These are phyloP conservation scores for Eriosoma lanigerum DNA, from an alignment of 1,140 invertebrate genomes.

Conservation along the genomic window DNA sequence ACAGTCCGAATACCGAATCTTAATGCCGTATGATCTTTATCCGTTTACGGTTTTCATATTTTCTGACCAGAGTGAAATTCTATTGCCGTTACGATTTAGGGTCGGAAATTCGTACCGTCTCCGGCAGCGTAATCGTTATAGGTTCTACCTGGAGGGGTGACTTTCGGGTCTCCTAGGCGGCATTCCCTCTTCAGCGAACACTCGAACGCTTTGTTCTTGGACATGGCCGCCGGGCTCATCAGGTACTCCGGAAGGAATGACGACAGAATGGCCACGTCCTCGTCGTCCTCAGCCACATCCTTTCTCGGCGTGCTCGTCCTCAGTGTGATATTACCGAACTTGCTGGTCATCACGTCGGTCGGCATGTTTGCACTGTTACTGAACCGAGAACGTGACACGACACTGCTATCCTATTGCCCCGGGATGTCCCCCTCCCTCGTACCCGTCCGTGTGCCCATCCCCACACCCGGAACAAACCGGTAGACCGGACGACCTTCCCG, in stretches of 20 bases:
- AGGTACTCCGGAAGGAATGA: conserved; percentile 68
- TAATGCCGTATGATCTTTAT: no score
- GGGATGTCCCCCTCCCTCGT: neutral
- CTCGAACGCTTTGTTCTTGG: conserved; percentile 73
- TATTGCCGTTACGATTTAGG: no score
- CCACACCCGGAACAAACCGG: neutral
- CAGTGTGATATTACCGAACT: conserved; percentile 69
- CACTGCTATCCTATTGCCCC: neutral
- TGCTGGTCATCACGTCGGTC: conserved; percentile 71
- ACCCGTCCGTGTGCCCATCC: neutral
- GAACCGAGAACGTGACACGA: conserved; percentile 9
- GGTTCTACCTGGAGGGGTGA: conserved; percentile 73
- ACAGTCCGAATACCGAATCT: no score
- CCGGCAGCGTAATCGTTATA: neutral
- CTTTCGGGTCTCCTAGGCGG: conserved; percentile 72
- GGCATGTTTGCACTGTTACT: conserved; percentile 22
- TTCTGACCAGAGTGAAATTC: no score
- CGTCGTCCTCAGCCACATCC: conserved; percentile 64
- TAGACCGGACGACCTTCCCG: conserved; percentile 17
- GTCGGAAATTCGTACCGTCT: no score
- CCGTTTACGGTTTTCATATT: no score
- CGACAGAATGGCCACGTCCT: conserved; percentile 80
- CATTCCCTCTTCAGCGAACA: conserved; percentile 74
- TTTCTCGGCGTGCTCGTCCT: conserved; percentile 70
- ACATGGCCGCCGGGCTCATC: conserved; percentile 64